Evolutionary conservation across 2,888 invertebrate genomes (phyloP).

Genomic region (Dusona sp.): DNA sequence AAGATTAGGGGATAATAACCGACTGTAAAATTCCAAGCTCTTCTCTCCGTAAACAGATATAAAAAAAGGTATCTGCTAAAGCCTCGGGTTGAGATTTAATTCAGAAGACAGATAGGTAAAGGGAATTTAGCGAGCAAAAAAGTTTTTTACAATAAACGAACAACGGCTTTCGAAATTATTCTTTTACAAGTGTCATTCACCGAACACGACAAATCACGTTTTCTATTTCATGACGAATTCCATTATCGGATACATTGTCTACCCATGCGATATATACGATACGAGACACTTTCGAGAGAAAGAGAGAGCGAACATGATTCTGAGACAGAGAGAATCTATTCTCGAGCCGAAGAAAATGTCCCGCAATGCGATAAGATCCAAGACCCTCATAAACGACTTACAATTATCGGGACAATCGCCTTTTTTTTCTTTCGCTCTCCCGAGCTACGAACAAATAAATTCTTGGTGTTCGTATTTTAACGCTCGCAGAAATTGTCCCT

Average conservation of each 20-base stretch:
- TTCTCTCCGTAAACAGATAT: neutral
- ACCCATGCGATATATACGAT: constrained; percentile 12
- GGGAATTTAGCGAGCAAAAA: neutral
- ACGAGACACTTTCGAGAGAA: neutral
- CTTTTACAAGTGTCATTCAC: neutral
- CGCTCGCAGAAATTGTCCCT: neutral
- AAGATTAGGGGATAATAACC: constrained; percentile 25
- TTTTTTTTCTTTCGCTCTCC: constrained; percentile 6
- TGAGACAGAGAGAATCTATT: neutral
- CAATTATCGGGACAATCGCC: constrained; percentile 9
- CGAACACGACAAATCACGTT: neutral
- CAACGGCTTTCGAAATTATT: neutral
- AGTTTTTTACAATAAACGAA: neutral
- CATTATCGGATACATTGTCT: constrained; percentile 6
- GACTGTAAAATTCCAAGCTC: constrained; percentile 22
- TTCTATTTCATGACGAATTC: constrained; percentile 1
- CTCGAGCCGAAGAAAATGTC: constrained; percentile 29
- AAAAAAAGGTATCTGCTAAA: neutral
- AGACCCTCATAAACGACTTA: constrained; percentile 16
- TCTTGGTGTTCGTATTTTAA: neutral
- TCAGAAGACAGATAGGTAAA: neutral
- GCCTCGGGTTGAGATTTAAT: neutral
- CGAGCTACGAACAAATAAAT: neutral
- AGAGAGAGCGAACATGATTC: neutral
- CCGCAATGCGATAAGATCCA: constrained; percentile 30